A percentile compares a stretch with the other conserved stretches of the same genome.
phyloP scores from a whole-genome alignment of 2,797 vertebrate species.

The Molossus alvarezi region DNA sequence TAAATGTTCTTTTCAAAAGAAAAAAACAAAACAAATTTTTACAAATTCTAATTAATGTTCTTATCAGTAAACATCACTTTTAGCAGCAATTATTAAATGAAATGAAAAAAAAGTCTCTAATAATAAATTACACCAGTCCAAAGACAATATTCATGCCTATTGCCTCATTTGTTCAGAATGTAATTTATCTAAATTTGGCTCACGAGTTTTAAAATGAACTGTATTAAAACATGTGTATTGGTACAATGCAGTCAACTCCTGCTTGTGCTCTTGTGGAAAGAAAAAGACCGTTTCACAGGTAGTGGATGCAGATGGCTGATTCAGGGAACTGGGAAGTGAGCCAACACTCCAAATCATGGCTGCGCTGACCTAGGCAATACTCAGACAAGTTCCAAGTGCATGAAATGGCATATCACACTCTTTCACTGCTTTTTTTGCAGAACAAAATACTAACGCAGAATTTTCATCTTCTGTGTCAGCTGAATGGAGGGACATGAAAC shows the following conservation, averaged over 20 bases:
- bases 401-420: conserved; percentile 68
- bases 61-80: conserved; percentile 5
- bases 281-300: conserved; percentile 62
- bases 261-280: conserved; percentile 57
- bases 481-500: neutral
- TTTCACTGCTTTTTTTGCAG: neutral
- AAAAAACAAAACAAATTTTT: conserved; percentile 44
- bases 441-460: conserved; percentile 93
- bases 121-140: conserved; percentile 14
- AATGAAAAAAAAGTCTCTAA: conserved; percentile 41
- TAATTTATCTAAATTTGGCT: conserved; percentile 21
- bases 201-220: conserved; percentile 76
- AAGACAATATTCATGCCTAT: neutral
- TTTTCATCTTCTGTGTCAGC: conserved; percentile 92
- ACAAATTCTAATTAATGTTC: conserved; percentile 10
- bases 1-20: conserved; percentile 48
- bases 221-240: conserved; percentile 62
- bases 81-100: conserved; percentile 65
- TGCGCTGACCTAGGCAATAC: conserved; percentile 77
- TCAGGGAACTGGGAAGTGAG: conserved; percentile 67
- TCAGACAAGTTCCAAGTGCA: conserved; percentile 77
- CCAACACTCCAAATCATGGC: conserved; percentile 75
- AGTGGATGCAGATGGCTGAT: conserved; percentile 11
- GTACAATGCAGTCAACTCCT: neutral
- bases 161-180: neutral